Conservation (phyloP, 1,140 invertebrate genomes). For the Nephotettix cincticeps region DNA sequence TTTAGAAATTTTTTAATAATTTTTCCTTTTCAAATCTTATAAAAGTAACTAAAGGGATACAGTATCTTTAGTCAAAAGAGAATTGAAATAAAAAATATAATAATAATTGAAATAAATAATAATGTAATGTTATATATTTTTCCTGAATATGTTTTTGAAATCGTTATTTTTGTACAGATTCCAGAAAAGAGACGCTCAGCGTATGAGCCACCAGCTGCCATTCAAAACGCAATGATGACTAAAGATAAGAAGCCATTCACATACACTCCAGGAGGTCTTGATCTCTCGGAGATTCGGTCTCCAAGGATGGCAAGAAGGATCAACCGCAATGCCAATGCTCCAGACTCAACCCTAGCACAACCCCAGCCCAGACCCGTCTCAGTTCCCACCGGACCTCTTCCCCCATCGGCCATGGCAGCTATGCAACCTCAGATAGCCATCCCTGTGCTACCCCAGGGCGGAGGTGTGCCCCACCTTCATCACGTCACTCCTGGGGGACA, state of each 20-base stretch:
- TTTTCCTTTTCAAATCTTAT: no score
- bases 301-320: conserved; percentile 85
- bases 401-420: conserved; percentile 53
- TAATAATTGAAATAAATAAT: no score
- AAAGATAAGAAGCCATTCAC: conserved; percentile 96
- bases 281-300: conserved; percentile 85
- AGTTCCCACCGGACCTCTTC: conserved; percentile 47
- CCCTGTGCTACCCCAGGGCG: conserved; percentile 63
- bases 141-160: no score
- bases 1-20: no score
- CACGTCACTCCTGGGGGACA: not conserved
- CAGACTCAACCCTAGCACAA: conserved; percentile 55
- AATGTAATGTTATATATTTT: no score
- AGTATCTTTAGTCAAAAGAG: no score
- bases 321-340: conserved; percentile 63
- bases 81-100: no score
- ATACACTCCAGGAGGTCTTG: conserved; percentile 86
- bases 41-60: no score
- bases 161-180: conserved; percentile 36
- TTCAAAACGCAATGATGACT: conserved; percentile 91
- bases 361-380: conserved; percentile 43
- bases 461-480: not conserved
- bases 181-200: conserved; percentile 39
- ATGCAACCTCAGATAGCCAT: conserved; percentile 67
- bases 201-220: conserved; percentile 78